Evolutionary conservation across 2,797 vertebrate genomes (phyloP), one percentile per base, ranked within the genome.

Genomic region (Ctenochaetus hawaiiensis): DNA sequence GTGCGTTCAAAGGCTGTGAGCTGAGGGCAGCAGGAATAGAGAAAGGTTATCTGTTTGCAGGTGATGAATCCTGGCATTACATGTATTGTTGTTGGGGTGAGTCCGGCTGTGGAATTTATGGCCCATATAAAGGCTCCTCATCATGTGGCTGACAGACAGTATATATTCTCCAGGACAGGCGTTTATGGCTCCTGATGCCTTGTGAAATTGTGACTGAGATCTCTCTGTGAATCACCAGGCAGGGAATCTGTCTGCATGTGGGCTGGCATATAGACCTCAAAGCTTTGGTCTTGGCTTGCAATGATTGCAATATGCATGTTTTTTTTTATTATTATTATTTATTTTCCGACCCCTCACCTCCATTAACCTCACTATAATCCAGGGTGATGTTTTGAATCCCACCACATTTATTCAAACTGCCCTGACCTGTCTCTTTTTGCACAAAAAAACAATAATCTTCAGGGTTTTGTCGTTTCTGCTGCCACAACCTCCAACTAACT

Each of bases 141-240:
- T 94, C 83, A 90, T 87, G 83, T 56, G 54, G 77, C 60, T 93
- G 92, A 91, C 92, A 91, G 91, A 84, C 81, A 78, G 78, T 78
- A 80, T 90, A 91, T 91, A 88, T 90, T 90, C 82, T 86, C 74
- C 48, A 18, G 69, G 87, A 93, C 82, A 87, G 87, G 84, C 82
- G 81, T 89, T 91, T 91, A 90, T 91, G 91, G 88, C 84, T 91
- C 88, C 85, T 80, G 77, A 75, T 81, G 88, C 84, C 87, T 86
- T 53, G 66, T 73, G 75, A 87, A 84, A 86, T 71, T 78, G 86
- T 44, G 1, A 68, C 75, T 45, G 59, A 79, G 78, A 82, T 82
- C 61, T 72, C 71, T 80, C 70, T 84, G 52, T 90, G 82, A 90
- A 87, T 89, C 85, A 88, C 67, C 23, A 16, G 23, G 78, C 53